Evolutionary conservation across 2,797 vertebrate genomes (phyloP).

Genomic region (Strix occidentalis): DNA sequence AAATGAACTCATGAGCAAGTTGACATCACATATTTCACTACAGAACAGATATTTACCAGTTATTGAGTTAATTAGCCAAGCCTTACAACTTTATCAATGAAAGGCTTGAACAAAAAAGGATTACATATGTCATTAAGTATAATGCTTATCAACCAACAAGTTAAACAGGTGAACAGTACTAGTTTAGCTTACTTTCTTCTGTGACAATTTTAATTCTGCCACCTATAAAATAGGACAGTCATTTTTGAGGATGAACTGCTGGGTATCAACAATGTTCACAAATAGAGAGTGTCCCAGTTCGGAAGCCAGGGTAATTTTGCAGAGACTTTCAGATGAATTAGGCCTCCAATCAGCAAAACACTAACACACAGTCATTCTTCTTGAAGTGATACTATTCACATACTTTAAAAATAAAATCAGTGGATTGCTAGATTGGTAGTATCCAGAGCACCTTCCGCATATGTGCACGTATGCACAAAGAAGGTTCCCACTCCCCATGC

Average conservation of each 20-base stretch:
- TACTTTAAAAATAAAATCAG: not conserved
- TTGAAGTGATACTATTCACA: not conserved
- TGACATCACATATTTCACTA: not conserved
- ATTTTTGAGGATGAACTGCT: not conserved
- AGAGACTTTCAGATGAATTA: not conserved
- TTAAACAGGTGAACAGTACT: not conserved
- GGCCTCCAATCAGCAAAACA: not conserved
- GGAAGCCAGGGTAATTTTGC: not conserved
- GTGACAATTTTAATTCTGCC: not conserved
- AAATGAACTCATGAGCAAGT: not conserved
- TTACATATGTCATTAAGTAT: not conserved
- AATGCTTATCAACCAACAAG: not conserved
- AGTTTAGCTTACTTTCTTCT: not conserved
- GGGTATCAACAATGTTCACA: not conserved
- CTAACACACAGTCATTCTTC: not conserved
- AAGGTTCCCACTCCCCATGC: not conserved
- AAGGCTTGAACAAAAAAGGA: not conserved
- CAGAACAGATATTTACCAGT: not conserved
- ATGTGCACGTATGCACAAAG: fast-evolving
- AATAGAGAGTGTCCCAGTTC: not conserved
- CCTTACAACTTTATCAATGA: not conserved
- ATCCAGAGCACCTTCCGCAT: not conserved
- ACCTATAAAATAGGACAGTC: not conserved
- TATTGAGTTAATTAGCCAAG: not conserved
- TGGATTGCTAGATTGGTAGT: not conserved